Conservation (phyloP, 2,888 invertebrate genomes). For the Oeneis ivallda region DNA sequence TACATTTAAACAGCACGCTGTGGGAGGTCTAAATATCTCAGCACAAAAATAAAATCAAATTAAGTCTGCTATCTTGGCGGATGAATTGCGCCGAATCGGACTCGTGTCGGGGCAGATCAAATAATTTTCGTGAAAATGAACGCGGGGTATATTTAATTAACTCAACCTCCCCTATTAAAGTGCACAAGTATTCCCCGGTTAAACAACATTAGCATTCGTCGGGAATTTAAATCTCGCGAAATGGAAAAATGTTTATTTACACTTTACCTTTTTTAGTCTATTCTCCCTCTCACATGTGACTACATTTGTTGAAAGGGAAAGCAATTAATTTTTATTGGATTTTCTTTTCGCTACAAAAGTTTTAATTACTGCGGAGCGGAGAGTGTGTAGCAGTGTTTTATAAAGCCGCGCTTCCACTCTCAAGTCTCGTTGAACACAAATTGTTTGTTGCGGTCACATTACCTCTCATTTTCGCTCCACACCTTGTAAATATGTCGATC, state of each 20-base stretch:
- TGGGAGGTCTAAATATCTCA: constrained; percentile 25
- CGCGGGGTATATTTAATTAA: constrained; percentile 77
- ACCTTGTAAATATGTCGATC: constrained; percentile 56
- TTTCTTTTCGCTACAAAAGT: constrained; percentile 69
- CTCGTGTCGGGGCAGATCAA: constrained; percentile 69
- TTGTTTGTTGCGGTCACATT: constrained; percentile 67
- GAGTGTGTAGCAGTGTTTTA: constrained; percentile 58
- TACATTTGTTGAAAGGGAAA: constrained; percentile 55
- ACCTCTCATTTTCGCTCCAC: constrained; percentile 56
- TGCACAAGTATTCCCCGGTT: constrained; percentile 78
- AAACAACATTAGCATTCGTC: constrained; percentile 78
- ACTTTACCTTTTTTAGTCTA: constrained; percentile 60
- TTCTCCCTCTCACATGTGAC: constrained; percentile 56
- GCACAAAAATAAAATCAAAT: constrained; percentile 66
- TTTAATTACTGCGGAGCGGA: constrained; percentile 65
- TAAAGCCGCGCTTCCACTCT: constrained; percentile 45
- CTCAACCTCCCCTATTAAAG: constrained; percentile 72
- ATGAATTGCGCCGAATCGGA: constrained; percentile 65
- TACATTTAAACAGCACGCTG: constrained; percentile 2
- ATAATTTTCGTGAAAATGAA: constrained; percentile 79
- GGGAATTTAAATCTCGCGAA: constrained; percentile 73
- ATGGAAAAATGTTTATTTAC: constrained; percentile 68
- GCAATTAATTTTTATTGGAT: constrained; percentile 71
- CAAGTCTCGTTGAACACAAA: constrained; percentile 53
- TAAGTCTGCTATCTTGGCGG: constrained; percentile 59